A percentile compares a stretch with the other conserved stretches of the same genome.
phyloP scores from a whole-genome alignment of 1,140 invertebrate species.

The Berghia stephanieae region DNA sequence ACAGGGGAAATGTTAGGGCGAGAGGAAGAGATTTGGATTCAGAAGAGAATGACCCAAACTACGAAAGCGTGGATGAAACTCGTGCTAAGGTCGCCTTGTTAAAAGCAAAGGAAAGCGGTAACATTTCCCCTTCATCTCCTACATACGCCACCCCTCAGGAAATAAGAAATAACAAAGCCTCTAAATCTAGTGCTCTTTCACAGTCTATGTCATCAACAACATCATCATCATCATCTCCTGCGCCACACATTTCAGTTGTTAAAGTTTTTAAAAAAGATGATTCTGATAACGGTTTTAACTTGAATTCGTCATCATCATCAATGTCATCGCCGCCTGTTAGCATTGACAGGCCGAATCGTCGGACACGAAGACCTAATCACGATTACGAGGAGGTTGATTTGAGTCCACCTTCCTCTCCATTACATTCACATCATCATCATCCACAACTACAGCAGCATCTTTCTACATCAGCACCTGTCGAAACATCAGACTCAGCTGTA shows the following conservation, averaged over 20 bases:
- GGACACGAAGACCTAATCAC: constrained; percentile 22
- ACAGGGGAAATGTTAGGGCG: too few relatives aligned
- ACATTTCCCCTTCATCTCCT: not conserved
- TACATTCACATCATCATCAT: not conserved
- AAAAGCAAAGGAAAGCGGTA: not conserved
- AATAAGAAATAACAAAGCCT: too few relatives aligned
- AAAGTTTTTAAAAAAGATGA: too few relatives aligned
- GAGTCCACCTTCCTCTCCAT: constrained; percentile 23
- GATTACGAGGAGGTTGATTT: constrained; percentile 29
- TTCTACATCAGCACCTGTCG: not conserved
- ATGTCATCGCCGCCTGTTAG: too few relatives aligned
- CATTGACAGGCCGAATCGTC: too few relatives aligned
- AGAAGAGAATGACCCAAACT: constrained; percentile 54
- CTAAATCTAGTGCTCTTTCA: too few relatives aligned
- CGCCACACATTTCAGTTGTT: too few relatives aligned
- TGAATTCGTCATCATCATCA: too few relatives aligned
- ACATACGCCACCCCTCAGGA: not conserved
- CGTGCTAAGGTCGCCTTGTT: constrained; percentile 37
- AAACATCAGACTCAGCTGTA: not conserved
- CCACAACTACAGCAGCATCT: not conserved
- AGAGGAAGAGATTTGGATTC: constrained; percentile 34
- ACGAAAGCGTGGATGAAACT: constrained; percentile 55
- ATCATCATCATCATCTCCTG: not conserved
- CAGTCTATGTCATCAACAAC: not conserved
- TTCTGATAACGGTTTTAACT: too few relatives aligned